These are phyloP conservation scores for Calyptomena viridis DNA, from an alignment of 2,113 vertebrate species.

Conservation along the genomic window DNA sequence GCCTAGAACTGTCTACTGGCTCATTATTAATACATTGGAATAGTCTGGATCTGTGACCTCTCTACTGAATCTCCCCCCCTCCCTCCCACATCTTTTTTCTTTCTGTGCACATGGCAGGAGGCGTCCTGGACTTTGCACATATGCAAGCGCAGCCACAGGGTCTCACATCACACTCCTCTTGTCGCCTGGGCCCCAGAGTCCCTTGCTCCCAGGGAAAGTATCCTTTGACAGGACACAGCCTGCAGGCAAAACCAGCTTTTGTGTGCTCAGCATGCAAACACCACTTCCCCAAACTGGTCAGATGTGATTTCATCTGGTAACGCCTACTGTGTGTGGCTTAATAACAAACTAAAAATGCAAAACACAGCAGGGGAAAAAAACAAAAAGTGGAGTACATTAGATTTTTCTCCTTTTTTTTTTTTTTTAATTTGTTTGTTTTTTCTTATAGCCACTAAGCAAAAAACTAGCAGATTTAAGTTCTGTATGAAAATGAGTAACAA, in stretches of 20 bases:
- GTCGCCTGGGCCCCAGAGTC: not conserved
- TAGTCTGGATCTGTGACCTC: slow-evolving; percentile 51
- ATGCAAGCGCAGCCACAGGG: not conserved
- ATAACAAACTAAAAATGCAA: not conserved
- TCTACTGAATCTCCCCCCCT: not conserved
- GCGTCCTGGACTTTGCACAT: not conserved
- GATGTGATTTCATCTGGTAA: not conserved
- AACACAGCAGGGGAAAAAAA: not conserved
- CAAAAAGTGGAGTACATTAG: not conserved
- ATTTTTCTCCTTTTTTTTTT: not conserved
- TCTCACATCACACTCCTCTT: not conserved
- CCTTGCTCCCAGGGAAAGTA: not conserved
- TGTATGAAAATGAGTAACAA: not conserved
- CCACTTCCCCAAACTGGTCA: fast-evolving
- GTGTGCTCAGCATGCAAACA: not conserved
- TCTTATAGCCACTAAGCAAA: not conserved
- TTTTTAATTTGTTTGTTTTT: not conserved
- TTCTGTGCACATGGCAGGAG: fast-evolving
- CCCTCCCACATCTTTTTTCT: not conserved
- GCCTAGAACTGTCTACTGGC: slow-evolving; percentile 42
- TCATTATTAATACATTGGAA: slow-evolving; percentile 64
- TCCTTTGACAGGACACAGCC: not conserved
- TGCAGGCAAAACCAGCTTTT: not conserved
- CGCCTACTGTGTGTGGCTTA: fast-evolving
- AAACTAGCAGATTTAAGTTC: not conserved